These are phyloP conservation scores for Fistularia commersonii DNA, from an alignment of 2,797 vertebrate species.

Conservation along the genomic window DNA sequence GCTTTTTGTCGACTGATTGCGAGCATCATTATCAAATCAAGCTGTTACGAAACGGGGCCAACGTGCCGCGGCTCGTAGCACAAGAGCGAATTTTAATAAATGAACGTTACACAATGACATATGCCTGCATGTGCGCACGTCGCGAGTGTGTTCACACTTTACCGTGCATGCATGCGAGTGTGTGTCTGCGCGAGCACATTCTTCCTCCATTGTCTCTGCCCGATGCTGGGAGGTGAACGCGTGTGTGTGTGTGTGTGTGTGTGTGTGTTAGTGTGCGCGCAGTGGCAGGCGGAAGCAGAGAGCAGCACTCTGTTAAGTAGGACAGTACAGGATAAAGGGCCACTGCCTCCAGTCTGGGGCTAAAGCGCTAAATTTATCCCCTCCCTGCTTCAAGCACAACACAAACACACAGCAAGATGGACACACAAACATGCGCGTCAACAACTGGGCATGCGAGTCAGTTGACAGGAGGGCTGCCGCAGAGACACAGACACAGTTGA, in stretches of 20 bases:
- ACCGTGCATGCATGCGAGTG: constrained; percentile 12
- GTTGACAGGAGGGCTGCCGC: constrained; percentile 20
- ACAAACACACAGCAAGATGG: constrained; percentile 51
- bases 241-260: constrained; percentile 40
- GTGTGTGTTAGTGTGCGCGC: constrained; percentile 40
- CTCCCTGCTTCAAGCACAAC: constrained; percentile 55
- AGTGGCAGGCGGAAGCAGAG: constrained; percentile 57
- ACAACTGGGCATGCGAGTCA: constrained; percentile 30
- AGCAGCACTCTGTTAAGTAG: constrained; percentile 79
- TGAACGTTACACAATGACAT: not conserved
- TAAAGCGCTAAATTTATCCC: constrained; percentile 77
- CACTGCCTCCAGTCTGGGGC: constrained; percentile 80
- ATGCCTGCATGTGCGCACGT: constrained; percentile 6
- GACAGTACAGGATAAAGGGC: constrained; percentile 85
- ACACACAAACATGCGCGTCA: constrained; percentile 41
- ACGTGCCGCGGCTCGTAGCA: constrained; percentile 16
- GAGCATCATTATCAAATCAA: constrained; percentile 48
- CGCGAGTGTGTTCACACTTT: not conserved
- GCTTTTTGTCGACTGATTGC: constrained; percentile 24
- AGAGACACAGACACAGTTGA: not conserved
- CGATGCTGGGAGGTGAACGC: constrained; percentile 39
- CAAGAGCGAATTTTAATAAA: constrained; percentile 13
- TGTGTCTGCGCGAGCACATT: constrained; percentile 27
- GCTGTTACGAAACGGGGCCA: constrained; percentile 41
- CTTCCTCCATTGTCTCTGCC: constrained; percentile 34